Evolutionary conservation across 2,888 invertebrate genomes (phyloP), one percentile per base, ranked within the genome.

Genomic region (Apotomis turbidana): DNA sequence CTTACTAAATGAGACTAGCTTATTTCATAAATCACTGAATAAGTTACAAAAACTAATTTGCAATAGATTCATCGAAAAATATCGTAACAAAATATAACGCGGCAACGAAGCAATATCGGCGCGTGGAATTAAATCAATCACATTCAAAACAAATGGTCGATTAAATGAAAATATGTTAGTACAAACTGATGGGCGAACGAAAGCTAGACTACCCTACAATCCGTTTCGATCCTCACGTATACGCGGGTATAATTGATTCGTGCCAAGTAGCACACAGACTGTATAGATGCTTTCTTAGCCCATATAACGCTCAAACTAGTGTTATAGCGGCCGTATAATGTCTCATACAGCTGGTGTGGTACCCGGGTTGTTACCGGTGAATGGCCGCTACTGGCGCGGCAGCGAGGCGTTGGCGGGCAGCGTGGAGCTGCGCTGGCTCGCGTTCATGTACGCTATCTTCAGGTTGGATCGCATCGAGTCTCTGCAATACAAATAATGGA

Each of bases 321-420:
- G 41, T 41, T 41, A 41, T 41, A 41, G 6, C 6, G 5, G 4
- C 41, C 6, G 41, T 6, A 41, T 41, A 41, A 41, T 5, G 41
- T 4, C 41, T 41, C 6, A 13, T 59, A 60, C 59, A 46, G 49
- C 8, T 15, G 15, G 51, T 49, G 36, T 10, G 46, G 46, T 3
- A n/a, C 9, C 9, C 49, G 41, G 41, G 49, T 49, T 0, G 9
- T 63, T 68, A 27, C 52, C 51, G 64, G 5, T 44, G 64, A 68
- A 10, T 59, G 58, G 15, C 64, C 9, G 75, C 89, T 88, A 93
- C 86, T 90, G 92, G 75, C 95, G 94, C 93, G 95, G 95, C 87
- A 97, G 94, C 80, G 97, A 96, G 81, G 97, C 96, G 93, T 97
- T 97, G 85, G 97, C 96, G 84, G 97, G 97, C 89, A 97, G 95